These are phyloP conservation scores for Tragelaphus imberbis DNA, from an alignment of 2,113 vertebrate species.

Conservation along the genomic window DNA sequence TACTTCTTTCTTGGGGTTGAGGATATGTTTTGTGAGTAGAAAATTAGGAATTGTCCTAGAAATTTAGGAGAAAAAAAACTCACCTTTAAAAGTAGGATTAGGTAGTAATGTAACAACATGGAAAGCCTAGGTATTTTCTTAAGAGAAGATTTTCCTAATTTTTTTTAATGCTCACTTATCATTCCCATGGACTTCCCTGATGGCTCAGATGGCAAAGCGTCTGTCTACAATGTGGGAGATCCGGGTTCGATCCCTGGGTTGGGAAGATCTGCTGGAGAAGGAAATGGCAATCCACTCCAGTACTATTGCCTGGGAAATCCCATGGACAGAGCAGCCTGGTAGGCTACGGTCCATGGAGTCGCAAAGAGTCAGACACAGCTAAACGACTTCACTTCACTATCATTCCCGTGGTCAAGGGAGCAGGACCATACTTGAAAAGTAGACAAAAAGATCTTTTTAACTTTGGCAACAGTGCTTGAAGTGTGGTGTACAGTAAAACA, in stretches of 20 bases:
- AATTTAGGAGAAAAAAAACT: not conserved
- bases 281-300: too few relatives aligned
- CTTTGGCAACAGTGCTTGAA: not conserved
- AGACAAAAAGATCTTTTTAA: not conserved
- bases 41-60: not conserved
- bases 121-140: not conserved
- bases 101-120: not conserved
- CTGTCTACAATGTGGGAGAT: too few relatives aligned
- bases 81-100: not conserved
- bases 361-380: too few relatives aligned
- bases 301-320: too few relatives aligned
- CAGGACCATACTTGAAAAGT: not conserved
- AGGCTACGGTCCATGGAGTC: too few relatives aligned
- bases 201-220: too few relatives aligned
- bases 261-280: too few relatives aligned
- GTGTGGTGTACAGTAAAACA: not conserved
- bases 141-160: not conserved
- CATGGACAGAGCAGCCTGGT: too few relatives aligned
- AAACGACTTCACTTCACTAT: not conserved
- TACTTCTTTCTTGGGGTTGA: not conserved
- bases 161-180: not conserved
- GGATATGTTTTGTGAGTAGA: not conserved
- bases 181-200: not conserved
- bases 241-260: too few relatives aligned
- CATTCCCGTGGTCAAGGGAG: not conserved